Evolutionary conservation across 1,140 invertebrate species (phyloP).

Genomic region (Cyclargus thomasi): DNA sequence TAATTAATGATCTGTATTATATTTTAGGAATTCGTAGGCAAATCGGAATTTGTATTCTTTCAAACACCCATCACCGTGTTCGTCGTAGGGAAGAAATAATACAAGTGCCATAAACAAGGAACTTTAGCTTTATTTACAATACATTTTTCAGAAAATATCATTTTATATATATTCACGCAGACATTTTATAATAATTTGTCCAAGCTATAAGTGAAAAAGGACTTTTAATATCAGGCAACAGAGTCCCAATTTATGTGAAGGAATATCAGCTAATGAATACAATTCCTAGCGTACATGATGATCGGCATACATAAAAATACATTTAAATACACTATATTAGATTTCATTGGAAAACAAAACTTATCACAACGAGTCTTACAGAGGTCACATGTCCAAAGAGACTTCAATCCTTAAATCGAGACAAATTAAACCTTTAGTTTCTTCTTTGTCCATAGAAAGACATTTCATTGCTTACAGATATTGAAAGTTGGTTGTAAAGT

Average conservation of each 20-base stretch:
- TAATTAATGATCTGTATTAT: too few relatives aligned
- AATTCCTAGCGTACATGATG: not conserved
- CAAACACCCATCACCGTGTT: too few relatives aligned
- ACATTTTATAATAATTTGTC: slow-evolving; percentile 36
- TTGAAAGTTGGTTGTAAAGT: too few relatives aligned
- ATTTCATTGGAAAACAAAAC: slow-evolving; percentile 8
- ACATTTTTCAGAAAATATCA: slow-evolving; percentile 68
- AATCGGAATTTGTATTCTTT: too few relatives aligned
- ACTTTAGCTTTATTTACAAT: slow-evolving; percentile 73
- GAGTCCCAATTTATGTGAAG: slow-evolving; percentile 2
- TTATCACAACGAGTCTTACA: slow-evolving; percentile 6
- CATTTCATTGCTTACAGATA: too few relatives aligned
- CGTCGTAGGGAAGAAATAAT: slow-evolving; percentile 20
- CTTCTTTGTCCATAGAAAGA: too few relatives aligned
- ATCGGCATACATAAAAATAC: not conserved
- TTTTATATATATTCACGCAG: slow-evolving; percentile 54
- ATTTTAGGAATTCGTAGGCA: too few relatives aligned
- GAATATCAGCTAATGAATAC: slow-evolving; percentile 5
- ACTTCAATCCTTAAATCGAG: not conserved
- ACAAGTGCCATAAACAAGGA: slow-evolving; percentile 57
- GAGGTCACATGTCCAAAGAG: not conserved
- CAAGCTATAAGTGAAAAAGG: slow-evolving; percentile 18
- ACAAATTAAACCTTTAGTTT: not conserved
- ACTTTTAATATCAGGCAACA: not conserved
- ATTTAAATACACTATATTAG: not conserved